Percentiles rank a stretch among this genome's conserved stretches.
phyloP scores from a whole-genome alignment of 2,888 invertebrate genomes.

The Siphlonurus alternatus region DNA sequence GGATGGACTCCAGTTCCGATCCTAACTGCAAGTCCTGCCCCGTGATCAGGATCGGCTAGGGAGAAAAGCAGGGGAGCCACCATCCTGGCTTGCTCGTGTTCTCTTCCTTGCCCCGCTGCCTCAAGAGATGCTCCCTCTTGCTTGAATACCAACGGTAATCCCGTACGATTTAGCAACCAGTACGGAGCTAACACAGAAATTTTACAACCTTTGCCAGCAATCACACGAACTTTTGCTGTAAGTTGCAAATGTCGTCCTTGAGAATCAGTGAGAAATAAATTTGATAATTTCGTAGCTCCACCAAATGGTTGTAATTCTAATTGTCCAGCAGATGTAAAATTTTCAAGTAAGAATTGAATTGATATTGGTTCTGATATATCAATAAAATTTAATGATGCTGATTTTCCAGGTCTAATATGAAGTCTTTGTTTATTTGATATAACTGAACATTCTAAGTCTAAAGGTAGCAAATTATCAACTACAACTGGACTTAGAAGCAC shows the following conservation, averaged over 20 bases:
- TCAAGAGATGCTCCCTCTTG: slow-evolving; percentile 66
- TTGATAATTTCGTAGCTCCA: background rate
- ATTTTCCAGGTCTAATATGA: slow-evolving; percentile 13
- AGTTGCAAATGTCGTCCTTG: background rate
- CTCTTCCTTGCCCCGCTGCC: slow-evolving; percentile 75
- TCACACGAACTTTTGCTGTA: background rate
- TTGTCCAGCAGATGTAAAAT: background rate
- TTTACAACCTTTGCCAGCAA: slow-evolving; percentile 23
- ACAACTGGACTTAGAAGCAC: slow-evolving; percentile 63
- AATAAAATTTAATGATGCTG: background rate
- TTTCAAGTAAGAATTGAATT: background rate
- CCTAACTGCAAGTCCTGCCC: slow-evolving; percentile 55
- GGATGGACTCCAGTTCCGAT: slow-evolving; percentile 51
- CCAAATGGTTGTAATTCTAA: background rate
- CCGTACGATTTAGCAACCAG: slow-evolving; percentile 94
- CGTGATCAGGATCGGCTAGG: slow-evolving; percentile 77
- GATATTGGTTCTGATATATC: background rate
- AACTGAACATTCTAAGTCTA: slow-evolving; percentile 45
- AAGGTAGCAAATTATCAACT: slow-evolving; percentile 74
- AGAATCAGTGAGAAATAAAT: background rate
- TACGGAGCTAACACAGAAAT: slow-evolving; percentile 68
- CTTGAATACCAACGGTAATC: slow-evolving; percentile 85
- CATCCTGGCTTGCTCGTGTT: slow-evolving; percentile 88
- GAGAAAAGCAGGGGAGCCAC: slow-evolving; percentile 86
- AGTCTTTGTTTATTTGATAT: slow-evolving; percentile 26